Percentiles rank a stretch among this genome's conserved stretches.
Conservation (phyloP, 1,140 invertebrate genomes). For the Halesus radiatus region DNA sequence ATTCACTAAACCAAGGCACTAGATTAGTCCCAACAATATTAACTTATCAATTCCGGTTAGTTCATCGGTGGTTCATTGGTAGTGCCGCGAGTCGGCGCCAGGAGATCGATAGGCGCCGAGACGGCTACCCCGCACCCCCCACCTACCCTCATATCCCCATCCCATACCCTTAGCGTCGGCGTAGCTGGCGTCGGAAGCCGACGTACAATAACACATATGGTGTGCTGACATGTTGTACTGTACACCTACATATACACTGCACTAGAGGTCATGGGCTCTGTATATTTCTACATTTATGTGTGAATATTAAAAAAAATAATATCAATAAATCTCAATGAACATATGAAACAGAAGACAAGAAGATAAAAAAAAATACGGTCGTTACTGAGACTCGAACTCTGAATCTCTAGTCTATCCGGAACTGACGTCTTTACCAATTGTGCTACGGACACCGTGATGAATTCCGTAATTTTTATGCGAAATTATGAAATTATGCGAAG, state of each 20-base stretch:
- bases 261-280: neutral
- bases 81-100: neutral
- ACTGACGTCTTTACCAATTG: too few relatives aligned
- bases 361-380: too few relatives aligned
- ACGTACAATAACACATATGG: neutral
- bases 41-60: neutral
- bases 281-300: neutral
- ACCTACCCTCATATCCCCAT: neutral
- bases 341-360: too few relatives aligned
- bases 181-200: neutral
- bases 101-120: constrained; percentile 56
- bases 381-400: too few relatives aligned
- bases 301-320: too few relatives aligned
- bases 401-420: too few relatives aligned
- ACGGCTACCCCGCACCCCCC: constrained; percentile 38
- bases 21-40: too few relatives aligned
- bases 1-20: neutral
- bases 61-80: neutral
- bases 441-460: too few relatives aligned
- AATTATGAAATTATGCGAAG: too few relatives aligned
- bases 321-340: too few relatives aligned
- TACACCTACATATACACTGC: neutral
- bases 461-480: too few relatives aligned
- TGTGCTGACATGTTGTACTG: neutral
- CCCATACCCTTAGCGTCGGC: neutral